Conservation (phyloP, 2,113 vertebrate genomes). For the Calidris pygmaea region DNA sequence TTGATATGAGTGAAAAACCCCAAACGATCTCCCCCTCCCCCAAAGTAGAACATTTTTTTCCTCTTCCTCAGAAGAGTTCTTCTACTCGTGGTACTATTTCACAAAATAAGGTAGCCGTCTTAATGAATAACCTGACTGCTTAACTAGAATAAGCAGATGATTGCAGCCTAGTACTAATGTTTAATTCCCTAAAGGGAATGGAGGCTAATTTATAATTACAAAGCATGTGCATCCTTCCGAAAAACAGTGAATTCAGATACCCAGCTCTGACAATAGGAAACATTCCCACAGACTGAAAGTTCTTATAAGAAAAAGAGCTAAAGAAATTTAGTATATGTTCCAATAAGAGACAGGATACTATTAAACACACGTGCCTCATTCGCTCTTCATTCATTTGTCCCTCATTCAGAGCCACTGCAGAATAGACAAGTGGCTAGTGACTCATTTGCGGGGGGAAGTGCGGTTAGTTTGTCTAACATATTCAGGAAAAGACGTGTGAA, state of each 20-base stretch:
- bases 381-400: neutral
- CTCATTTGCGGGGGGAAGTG: neutral
- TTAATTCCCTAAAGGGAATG: neutral
- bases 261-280: neutral
- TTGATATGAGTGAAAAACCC: neutral
- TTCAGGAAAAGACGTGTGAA: neutral
- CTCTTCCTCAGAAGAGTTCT: neutral
- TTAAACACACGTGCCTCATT: neutral
- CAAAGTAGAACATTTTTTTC: neutral
- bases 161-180: neutral
- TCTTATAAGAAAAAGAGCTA: neutral
- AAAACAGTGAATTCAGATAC: neutral
- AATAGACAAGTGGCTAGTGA: neutral
- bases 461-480: neutral
- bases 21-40: neutral
- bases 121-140: neutral
- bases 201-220: neutral
- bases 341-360: neutral
- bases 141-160: neutral
- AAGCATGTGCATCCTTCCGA: neutral
- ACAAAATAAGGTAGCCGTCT: neutral
- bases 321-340: neutral
- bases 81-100: neutral
- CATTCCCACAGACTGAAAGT: neutral
- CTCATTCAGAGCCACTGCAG: neutral